Evolutionary conservation across 2,888 invertebrate species (phyloP), one percentile per base, ranked within the genome.

Genomic region (Plemyria rubiginata): DNA sequence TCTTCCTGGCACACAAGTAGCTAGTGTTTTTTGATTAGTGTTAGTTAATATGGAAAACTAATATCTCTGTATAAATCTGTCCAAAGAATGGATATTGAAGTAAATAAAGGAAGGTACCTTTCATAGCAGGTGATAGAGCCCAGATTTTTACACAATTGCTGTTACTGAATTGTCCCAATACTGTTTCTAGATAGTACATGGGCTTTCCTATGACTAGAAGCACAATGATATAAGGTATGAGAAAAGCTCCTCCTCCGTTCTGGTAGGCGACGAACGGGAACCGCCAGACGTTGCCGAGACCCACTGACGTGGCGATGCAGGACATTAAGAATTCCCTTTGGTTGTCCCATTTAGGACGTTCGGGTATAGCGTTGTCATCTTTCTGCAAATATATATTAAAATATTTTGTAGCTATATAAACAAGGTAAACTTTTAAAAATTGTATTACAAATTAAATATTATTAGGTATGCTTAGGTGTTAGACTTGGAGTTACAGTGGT

Each of bases 121-220:
- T 96, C 86, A 97, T 95, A 0, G 96, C 94, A 1, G 98, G 97
- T 41, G 93, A 90, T 9, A 94, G 74, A 2, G 92, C 87, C 94
- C 94, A 94, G 50, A 97, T 94, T 82, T 95, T 96, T 0, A 97
- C 95, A 48, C 96, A 96, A 60, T 97, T 97, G 75, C 95, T 94
- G 71, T 95, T 96, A 57, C 96, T 95, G 80, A 97, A 98, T 84
- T 98, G 98, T 4, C 98, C 98, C 7, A 98, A 87, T 0, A 95
- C 93, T 84, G 96, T 95, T 88, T 98, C 98, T 79, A 98, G 87
- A 76, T 96, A 97, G 80, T 97, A 97, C 90, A 98, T 94, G 0
- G 97, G 96, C 73, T 96, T 95, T 57, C 96, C 96, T 67, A 96
- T 95, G 49, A 96, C 77, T 43, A 96, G 80, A 16, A 96, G 86